These are phyloP conservation scores for Anableps anableps DNA, from an alignment of 2,797 vertebrate genomes.

Conservation along the genomic window DNA sequence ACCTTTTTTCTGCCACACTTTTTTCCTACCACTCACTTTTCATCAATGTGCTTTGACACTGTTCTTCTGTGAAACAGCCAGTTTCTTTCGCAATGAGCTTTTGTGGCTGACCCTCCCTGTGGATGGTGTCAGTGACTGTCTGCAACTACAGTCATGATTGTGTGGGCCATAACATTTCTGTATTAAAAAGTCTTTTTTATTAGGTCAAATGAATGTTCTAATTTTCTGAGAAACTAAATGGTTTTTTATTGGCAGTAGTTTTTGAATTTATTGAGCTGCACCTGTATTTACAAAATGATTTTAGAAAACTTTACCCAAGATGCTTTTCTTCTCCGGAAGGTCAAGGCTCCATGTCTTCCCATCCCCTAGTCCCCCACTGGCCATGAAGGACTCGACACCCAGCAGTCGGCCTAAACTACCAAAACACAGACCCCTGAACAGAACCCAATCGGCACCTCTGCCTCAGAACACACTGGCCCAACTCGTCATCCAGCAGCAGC, in stretches of 20 bases:
- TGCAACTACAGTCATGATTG: not conserved
- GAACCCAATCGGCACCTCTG: constrained; percentile 97
- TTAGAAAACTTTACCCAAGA: not conserved
- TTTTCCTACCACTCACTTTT: not conserved
- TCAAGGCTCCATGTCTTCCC: constrained; percentile 86
- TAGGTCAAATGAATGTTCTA: not conserved
- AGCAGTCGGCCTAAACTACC: constrained; percentile 91
- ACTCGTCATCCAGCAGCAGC: constrained; percentile 97
- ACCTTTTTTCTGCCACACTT: not conserved
- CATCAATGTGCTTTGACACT: not conserved
- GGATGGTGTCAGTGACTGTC: not conserved
- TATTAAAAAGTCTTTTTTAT: not conserved
- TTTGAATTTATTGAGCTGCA: not conserved
- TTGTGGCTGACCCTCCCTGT: not conserved
- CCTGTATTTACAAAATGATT: not conserved
- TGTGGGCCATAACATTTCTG: not conserved
- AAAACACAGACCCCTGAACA: constrained; percentile 93
- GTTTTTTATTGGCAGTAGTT: not conserved
- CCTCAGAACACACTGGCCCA: constrained; percentile 97
- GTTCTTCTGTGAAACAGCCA: not conserved
- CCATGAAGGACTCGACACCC: constrained; percentile 89
- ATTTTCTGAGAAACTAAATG: not conserved
- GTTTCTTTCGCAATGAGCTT: not conserved
- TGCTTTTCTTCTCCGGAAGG: constrained; percentile 57
- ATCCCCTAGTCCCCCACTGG: constrained; percentile 91